Base-by-base conservation (phyloP, 2,888 invertebrate genomes). In the Autographa pulchrina region DNA sequence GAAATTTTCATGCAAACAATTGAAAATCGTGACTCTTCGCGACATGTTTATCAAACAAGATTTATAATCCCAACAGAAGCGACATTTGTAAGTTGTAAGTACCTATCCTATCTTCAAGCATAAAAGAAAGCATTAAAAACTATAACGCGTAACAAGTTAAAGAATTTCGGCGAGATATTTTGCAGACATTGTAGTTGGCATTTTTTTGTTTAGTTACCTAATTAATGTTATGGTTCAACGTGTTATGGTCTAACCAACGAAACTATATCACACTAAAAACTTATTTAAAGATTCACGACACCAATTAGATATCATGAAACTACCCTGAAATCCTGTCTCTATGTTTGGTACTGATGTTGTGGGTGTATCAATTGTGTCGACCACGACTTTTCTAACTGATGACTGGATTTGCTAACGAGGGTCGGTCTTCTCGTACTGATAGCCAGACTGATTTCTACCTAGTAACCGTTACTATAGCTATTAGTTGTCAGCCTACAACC, bases 61-160 rank as follows among this genome's bases (percentile, higher is more conserved):
- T 43, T 2, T 62, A 43, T 56, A 35, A 8, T n/a, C 35, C 7
- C 8, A 65, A 63, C 38, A 43, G 54, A 54, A 52, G 11, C 38
- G 38, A 64, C 72, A 80, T 72, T 78, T 62, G 56, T 68, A 65
- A 43, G 52, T 76, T 80, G 65, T 75, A 25, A 25, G 25, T 25
- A 25, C 1, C 25, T 25, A 20, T 54, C 58, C 48, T 68, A 80
- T 71, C 68, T 65, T 77, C 58, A 59, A 70, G 25, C 43, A 16
- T 41, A 11, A 9, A 38, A 61, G 31, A 79, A 54, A 65, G 48
- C 38, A 65, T 70, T 63, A 70, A 79, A 70, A 70, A 70, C 61
- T 61, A 20, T 62, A 18, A 3, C 14, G 13, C 16, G 67, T 54
- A 16, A 5, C 41, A 74, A 74, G 67, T 58, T 38, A 65, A 9